Evolutionary conservation across 2,888 invertebrate species (phyloP).

Genomic region (Drosophila paracracens): DNA sequence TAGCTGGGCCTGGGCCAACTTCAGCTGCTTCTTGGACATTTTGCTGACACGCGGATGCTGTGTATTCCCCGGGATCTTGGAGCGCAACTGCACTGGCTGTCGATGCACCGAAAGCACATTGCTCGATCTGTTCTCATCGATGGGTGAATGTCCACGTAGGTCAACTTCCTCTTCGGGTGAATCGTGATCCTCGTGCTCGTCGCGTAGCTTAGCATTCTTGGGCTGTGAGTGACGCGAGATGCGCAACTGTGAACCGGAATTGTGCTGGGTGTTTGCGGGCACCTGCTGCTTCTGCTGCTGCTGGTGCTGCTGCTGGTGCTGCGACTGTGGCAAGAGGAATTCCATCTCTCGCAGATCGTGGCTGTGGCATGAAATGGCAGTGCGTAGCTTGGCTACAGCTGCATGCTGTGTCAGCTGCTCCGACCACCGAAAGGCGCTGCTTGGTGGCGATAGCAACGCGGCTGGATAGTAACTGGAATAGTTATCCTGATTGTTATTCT

Average conservation of each 20-base stretch:
- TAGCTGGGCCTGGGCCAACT: slow-evolving; percentile 89
- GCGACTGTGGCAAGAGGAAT: slow-evolving; percentile 79
- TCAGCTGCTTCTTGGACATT: slow-evolving; percentile 89
- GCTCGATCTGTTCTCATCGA: slow-evolving; percentile 67
- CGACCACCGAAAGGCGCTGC: slow-evolving; percentile 72
- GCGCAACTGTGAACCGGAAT: slow-evolving; percentile 74
- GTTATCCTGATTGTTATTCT: slow-evolving; percentile 63
- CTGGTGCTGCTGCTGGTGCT: slow-evolving; percentile 34
- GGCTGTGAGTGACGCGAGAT: slow-evolving; percentile 77
- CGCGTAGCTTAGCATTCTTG: slow-evolving; percentile 68
- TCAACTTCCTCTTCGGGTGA: slow-evolving; percentile 5
- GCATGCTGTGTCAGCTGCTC: slow-evolving; percentile 80
- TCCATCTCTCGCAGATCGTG: slow-evolving; percentile 83
- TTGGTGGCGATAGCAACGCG: slow-evolving; percentile 46
- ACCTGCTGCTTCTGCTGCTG: slow-evolving; percentile 69
- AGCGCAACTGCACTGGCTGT: slow-evolving; percentile 66
- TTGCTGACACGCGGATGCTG: slow-evolving; percentile 84
- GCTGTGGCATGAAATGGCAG: slow-evolving; percentile 77
- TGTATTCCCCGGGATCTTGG: slow-evolving; percentile 72
- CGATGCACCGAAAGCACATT: slow-evolving; percentile 77
- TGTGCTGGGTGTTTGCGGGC: slow-evolving; percentile 84
- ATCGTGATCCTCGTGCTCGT: slow-evolving; percentile 41
- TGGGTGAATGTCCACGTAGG: slow-evolving; percentile 16
- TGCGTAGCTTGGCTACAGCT: slow-evolving; percentile 78
- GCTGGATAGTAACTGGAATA: slow-evolving; percentile 59